Evolutionary conservation across 2,113 vertebrate species (phyloP), one percentile per base, ranked within the genome.

Genomic region (Apaloderma vittatum): DNA sequence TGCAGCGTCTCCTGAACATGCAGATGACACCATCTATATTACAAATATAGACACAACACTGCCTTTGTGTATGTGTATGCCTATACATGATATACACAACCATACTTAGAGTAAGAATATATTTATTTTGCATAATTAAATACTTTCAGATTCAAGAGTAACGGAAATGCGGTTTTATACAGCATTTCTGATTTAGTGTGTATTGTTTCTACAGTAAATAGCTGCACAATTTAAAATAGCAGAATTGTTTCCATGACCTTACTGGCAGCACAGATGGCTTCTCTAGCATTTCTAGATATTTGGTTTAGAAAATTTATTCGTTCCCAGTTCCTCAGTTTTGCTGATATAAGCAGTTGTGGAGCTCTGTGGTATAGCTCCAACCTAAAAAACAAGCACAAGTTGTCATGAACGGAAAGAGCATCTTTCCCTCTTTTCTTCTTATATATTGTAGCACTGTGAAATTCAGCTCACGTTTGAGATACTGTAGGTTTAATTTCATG

Each of bases 71-170:
- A 10, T 58, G 26, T 43, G 26, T 40, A 15, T 58, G 5, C 55
- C 17, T 36, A 48, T 27, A 10, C 11, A 57, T 57, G 12, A 71
- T 15, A 70, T 51, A 62, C 4, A 37, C 16, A 92, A 21, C 13
- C 49, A 27, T 32, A 34, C 3, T 17, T 34, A 74, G 21, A n/a
- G 8, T 66, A 51, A 74, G 8, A 71, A 45, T 40, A 12, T 21
- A 79, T 74, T 71, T 61, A 37, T 45, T 65, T 83, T 45, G 26
- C 18, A n/a, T 18, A 78, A 43, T 45, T 62, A 67, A 86, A 83
- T 76, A 46, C 43, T 93, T 65, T 48, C 62, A 84, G 51, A 86
- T 90, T 45, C 85, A 67, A 94, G 29, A 77, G 26, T 12, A 54
- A 32, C 11, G 88, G 79, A 67, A 43, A 14, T 78, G 40, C 43